These are phyloP conservation scores for Andrena marginata DNA, from an alignment of 2,888 invertebrate genomes.

Conservation along the genomic window DNA sequence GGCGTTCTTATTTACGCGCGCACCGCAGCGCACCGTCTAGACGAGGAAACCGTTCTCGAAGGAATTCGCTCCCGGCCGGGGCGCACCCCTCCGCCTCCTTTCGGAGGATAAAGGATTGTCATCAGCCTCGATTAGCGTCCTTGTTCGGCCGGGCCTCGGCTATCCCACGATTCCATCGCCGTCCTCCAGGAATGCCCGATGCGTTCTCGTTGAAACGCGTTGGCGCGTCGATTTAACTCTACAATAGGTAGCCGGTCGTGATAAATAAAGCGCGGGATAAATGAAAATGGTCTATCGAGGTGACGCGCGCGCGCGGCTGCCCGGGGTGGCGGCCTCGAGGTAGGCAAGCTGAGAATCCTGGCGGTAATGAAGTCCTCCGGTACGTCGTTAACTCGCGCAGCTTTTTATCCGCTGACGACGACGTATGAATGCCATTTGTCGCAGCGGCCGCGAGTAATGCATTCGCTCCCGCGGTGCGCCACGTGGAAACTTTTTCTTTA, in stretches of 20 bases:
- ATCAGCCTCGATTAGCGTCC: conserved; percentile 14
- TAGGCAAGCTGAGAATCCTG: conserved; percentile 59
- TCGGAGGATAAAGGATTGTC: conserved; percentile 26
- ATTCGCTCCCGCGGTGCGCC: conserved; percentile 39
- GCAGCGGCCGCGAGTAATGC: conserved; percentile 59
- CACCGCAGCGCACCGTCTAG: conserved; percentile 8
- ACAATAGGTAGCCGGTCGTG: no score
- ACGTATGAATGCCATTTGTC: conserved; percentile 76
- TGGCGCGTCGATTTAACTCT: conserved; percentile 40
- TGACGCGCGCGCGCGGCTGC: conserved; percentile 39
- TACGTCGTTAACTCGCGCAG: conserved; percentile 77
- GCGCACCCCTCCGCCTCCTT: not conserved
- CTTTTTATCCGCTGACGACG: conserved; percentile 71
- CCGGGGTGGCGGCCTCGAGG: conserved; percentile 16
- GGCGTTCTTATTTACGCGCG: conserved; percentile 52
- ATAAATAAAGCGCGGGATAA: conserved; percentile 30
- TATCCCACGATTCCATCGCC: conserved; percentile 8
- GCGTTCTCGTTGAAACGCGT: not conserved
- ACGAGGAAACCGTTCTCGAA: conserved; percentile 35
- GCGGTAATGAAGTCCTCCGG: conserved; percentile 77
- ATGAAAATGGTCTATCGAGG: conserved; percentile 39
- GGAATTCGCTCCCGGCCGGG: conserved; percentile 33
- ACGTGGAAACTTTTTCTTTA: conserved; percentile 60
- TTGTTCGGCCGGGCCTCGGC: not conserved
- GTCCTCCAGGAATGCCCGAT: no score